These are phyloP conservation scores for Rhadinocentrus ornatus DNA, from an alignment of 2,797 vertebrate genomes.

Conservation along the genomic window DNA sequence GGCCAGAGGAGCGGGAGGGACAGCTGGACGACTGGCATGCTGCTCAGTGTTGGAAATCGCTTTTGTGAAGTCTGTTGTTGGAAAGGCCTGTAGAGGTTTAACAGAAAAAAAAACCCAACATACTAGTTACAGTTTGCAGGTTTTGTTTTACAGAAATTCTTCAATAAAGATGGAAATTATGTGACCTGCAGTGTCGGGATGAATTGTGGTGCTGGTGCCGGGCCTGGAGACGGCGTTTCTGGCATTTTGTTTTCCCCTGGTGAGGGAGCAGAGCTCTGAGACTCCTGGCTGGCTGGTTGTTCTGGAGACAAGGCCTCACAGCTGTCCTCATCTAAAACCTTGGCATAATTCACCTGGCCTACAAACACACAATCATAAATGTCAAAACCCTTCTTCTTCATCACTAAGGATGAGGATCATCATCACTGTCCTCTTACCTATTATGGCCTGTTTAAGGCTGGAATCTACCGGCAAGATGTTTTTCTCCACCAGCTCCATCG, in stretches of 20 bases:
- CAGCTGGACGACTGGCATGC: slow-evolving; percentile 71
- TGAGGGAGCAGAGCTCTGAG: slow-evolving; percentile 90
- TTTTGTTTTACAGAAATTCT: not conserved
- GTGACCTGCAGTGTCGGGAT: slow-evolving; percentile 86
- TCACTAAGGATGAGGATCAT: not conserved
- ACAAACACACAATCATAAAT: slow-evolving; percentile 53
- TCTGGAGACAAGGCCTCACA: slow-evolving; percentile 94
- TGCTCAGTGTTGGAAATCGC: slow-evolving; percentile 79
- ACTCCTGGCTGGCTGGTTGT: slow-evolving; percentile 96
- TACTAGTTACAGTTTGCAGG: not conserved
- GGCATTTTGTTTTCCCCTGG: slow-evolving; percentile 86
- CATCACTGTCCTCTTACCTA: slow-evolving; percentile 81
- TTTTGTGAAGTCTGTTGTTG: slow-evolving; percentile 89
- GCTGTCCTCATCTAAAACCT: slow-evolving; percentile 94
- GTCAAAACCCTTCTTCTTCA: not conserved
- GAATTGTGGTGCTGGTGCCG: slow-evolving; percentile 55
- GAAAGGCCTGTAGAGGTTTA: slow-evolving; percentile 77
- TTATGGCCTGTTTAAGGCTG: slow-evolving; percentile 95
- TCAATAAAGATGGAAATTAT: not conserved
- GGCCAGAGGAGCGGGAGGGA: slow-evolving; percentile 63
- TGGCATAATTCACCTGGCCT: slow-evolving; percentile 91
- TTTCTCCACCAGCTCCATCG: slow-evolving; percentile 98
- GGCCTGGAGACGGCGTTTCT: slow-evolving; percentile 81
- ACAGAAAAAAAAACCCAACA: not conserved
- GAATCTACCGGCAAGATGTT: slow-evolving; percentile 98